Evolutionary conservation across 2,888 invertebrate species (phyloP), one percentile per base, ranked within the genome.

Genomic region (Lasioglossum calceatum): DNA sequence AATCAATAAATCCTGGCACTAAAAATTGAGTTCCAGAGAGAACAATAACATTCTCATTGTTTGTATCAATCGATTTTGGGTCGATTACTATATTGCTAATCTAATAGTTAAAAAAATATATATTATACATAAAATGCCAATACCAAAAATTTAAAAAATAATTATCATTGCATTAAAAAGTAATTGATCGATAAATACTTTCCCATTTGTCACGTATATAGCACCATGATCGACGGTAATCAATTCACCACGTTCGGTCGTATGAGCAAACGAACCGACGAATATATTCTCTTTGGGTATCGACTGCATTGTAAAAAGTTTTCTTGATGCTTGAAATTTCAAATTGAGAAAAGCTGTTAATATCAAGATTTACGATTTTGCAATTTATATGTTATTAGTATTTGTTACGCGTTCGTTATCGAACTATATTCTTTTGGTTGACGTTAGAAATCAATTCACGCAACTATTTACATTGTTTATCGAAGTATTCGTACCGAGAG

Each of bases 1-100:
- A 97, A 95, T 99, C 99, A 4, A 99, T 96, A 85, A 99, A 97
- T 0, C 99, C 99, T 0, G 99, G 99, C 94, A 98, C 97, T 23
- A 99, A 94, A 93, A 99, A 97, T 95, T 98, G 97, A 76, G 92
- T 93, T 4, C 83, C 44, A 8, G 85, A 87, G 54, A 95, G 85
- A 67, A 87, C 79, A n/a, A 86, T 93, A n/a, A 93, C 85, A 74
- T 91, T 74, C 32, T 85, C 67, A 44, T 78, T 81, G 47, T 85
- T 84, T 7, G 86, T 50, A 72, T 91, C 87, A 36, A 79, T 77
- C 39, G 81, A 77, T 8, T 86, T 87, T n/a, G 92, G 91, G 88
- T 92, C 89, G 50, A 88, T 81, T 42, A 86, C 77, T 27, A 94
- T 75, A 14, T 72, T 89, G 23, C 78, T 71, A 44, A 95, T 94